Conservation (phyloP, 2,888 invertebrate species). For the Eugnorisma glareosa region DNA sequence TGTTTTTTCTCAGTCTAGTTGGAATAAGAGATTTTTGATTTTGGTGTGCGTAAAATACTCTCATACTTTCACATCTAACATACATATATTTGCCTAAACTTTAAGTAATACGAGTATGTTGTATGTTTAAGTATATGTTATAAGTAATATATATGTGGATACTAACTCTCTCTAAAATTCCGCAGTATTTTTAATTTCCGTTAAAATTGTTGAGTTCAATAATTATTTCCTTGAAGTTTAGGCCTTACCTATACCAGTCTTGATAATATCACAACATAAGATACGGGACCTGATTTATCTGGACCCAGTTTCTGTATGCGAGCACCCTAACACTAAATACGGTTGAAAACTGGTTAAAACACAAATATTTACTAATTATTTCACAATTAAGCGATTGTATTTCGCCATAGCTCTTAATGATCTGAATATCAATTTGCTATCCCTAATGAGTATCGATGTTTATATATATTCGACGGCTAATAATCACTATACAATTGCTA, state of each 20-base stretch:
- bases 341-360: constrained; percentile 27
- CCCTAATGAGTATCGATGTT: constrained; percentile 9
- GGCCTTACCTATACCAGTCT: background rate
- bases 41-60: no score
- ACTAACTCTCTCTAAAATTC: background rate
- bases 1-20: no score
- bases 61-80: no score
- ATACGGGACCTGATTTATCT: background rate
- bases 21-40: no score
- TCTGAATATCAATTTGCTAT: constrained; percentile 39
- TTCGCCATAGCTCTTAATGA: constrained; percentile 18
- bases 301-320: background rate
- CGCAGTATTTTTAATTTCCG: background rate
- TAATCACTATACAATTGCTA: background rate
- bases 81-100: no score
- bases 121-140: no score
- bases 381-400: constrained; percentile 23
- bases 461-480: background rate
- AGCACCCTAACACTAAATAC: constrained; percentile 1
- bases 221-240: no score
- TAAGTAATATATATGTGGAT: no score
- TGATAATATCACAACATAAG: background rate
- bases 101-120: no score
- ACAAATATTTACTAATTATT: constrained; percentile 31
- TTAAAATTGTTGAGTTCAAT: background rate